A percentile compares a stretch with the other conserved stretches of the same genome.
These are phyloP conservation scores for Zosterops borbonicus DNA, from an alignment of 2,113 vertebrate genomes.

Conservation along the genomic window DNA sequence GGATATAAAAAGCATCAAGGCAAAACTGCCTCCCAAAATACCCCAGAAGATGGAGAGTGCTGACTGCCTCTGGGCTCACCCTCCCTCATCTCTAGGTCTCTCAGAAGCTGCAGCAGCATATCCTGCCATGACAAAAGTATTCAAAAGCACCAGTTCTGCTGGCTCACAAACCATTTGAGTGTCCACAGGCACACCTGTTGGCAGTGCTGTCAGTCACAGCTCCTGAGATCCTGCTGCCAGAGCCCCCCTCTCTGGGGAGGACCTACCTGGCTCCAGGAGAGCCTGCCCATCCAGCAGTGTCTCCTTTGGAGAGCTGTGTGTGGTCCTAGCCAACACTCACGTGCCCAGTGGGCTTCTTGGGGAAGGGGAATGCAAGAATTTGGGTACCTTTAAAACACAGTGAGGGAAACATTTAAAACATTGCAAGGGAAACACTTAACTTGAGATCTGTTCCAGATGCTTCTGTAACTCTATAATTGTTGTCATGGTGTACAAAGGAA, in stretches of 20 bases:
- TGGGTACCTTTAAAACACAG: not conserved
- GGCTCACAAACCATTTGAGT: rapidly evolving
- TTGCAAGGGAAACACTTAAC: not conserved
- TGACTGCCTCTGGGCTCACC: not conserved
- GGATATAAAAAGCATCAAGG: not conserved
- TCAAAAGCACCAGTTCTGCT: not conserved
- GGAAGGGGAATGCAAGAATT: not conserved
- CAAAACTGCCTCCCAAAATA: not conserved
- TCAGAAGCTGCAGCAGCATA: not conserved
- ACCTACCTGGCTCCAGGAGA: not conserved
- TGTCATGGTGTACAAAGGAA: not conserved
- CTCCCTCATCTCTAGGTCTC: not conserved
- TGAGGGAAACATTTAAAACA: too few relatives aligned
- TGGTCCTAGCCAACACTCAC: not conserved
- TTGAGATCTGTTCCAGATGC: conserved; percentile 24
- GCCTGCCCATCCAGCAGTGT: not conserved
- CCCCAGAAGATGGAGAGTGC: not conserved
- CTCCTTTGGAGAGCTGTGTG: not conserved
- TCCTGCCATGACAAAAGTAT: rapidly evolving
- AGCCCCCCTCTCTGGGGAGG: not conserved
- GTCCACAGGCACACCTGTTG: not conserved
- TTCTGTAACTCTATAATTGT: not conserved
- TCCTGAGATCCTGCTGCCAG: not conserved
- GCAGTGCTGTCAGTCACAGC: not conserved
- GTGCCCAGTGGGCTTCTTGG: not conserved